These are phyloP conservation scores for Pandion haliaetus DNA, from an alignment of 2,113 vertebrate genomes.

Conservation along the genomic window DNA sequence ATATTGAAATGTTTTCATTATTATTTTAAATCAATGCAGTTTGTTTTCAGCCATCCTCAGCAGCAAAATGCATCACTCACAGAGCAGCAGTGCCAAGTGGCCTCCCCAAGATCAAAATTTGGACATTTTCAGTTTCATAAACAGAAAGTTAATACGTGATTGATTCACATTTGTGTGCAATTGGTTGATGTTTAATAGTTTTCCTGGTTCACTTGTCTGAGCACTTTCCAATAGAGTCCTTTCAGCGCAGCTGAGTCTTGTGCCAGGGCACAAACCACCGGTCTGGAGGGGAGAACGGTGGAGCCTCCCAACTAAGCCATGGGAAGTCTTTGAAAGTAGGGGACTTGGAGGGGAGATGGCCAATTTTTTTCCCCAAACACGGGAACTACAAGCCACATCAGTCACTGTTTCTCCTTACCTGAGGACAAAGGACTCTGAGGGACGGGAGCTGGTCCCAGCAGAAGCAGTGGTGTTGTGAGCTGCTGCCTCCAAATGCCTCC, in stretches of 20 bases:
- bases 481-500: not conserved
- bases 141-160: not conserved
- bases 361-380: not conserved
- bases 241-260: not conserved
- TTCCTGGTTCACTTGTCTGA: not conserved
- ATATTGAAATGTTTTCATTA: not conserved
- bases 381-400: not conserved
- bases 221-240: not conserved
- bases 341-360: not conserved
- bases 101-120: not conserved
- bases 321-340: not conserved
- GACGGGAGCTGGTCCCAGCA: not conserved
- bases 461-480: not conserved
- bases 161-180: not conserved
- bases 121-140: not conserved
- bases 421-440: not conserved
- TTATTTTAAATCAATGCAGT: not conserved
- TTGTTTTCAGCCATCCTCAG: not conserved
- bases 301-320: not conserved
- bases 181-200: not conserved
- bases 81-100: not conserved
- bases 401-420: not conserved
- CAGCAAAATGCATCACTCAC: not conserved
- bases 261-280: not conserved
- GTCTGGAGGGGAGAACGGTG: rapidly evolving